phyloP scores from a whole-genome alignment of 2,888 invertebrate species.

The Lysandra bellargus region DNA sequence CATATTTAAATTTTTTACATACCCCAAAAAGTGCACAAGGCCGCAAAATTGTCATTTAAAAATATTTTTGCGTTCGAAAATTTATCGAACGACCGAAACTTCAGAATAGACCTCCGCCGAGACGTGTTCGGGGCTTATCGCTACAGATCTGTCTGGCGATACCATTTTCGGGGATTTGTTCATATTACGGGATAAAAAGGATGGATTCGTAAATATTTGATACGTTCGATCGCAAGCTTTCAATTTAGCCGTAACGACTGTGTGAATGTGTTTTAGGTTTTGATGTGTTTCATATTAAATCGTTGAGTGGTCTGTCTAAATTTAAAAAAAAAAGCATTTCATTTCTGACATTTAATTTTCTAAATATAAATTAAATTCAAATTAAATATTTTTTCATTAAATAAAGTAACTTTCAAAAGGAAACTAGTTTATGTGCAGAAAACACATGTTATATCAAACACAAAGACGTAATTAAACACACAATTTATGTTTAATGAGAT shows the following conservation, averaged over 20 bases:
- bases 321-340: no score
- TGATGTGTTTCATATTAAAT: background rate
- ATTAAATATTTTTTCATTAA: no score
- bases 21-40: no score
- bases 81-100: background rate
- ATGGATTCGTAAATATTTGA: conserved; percentile 44
- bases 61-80: background rate
- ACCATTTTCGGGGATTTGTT: conserved; percentile 42
- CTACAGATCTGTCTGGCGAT: conserved; percentile 41
- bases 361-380: no score
- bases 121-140: conserved; percentile 42
- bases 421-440: background rate
- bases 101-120: conserved; percentile 8
- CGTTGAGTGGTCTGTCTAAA: no score
- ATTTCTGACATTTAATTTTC: no score
- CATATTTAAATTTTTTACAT: no score
- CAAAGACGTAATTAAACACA: background rate
- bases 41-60: background rate
- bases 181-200: conserved; percentile 42
- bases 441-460: background rate
- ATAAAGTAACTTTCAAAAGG: background rate
- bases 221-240: conserved; percentile 29
- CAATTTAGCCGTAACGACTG: conserved; percentile 3
- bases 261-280: conserved; percentile 18
- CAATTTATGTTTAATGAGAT: background rate